Conservation (phyloP, 2,797 vertebrate species). For the Anabacerthia variegaticeps region DNA sequence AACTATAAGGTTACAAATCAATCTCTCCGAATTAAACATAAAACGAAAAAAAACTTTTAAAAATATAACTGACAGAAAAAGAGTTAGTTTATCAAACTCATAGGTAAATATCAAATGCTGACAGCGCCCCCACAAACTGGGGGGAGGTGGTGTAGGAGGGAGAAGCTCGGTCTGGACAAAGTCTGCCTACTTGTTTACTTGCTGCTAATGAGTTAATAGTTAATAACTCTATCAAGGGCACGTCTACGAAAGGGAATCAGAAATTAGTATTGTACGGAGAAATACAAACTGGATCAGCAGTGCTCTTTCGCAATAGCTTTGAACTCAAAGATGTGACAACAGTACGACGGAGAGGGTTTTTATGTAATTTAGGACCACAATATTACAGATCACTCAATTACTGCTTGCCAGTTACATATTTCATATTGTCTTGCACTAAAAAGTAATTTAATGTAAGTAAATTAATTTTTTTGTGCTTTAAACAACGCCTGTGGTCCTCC, state of each 20-base stretch:
- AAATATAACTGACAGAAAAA: neutral
- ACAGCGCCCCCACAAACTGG: neutral
- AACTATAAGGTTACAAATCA: neutral
- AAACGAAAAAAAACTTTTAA: neutral
- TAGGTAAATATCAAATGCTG: neutral
- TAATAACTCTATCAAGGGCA: conserved; percentile 57
- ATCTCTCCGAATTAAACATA: neutral
- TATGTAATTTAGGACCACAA: neutral
- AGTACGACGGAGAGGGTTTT: neutral
- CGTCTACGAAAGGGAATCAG: neutral
- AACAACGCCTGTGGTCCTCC: neutral
- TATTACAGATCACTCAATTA: neutral
- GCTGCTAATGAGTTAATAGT: conserved; percentile 45
- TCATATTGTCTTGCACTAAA: neutral
- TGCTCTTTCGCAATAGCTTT: neutral
- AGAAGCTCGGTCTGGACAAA: conserved; percentile 18
- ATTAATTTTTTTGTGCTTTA: neutral
- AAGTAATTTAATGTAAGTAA: neutral
- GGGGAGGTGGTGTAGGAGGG: neutral
- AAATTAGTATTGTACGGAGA: neutral
- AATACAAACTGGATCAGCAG: neutral
- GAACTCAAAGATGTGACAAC: neutral
- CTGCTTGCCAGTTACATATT: neutral
- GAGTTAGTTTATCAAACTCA: neutral
- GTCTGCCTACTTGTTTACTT: conserved; percentile 60